A percentile compares a stretch with the other conserved stretches of the same genome.
Conservation (phyloP, 2,888 invertebrate species). For the Ypsolopha sequella region DNA sequence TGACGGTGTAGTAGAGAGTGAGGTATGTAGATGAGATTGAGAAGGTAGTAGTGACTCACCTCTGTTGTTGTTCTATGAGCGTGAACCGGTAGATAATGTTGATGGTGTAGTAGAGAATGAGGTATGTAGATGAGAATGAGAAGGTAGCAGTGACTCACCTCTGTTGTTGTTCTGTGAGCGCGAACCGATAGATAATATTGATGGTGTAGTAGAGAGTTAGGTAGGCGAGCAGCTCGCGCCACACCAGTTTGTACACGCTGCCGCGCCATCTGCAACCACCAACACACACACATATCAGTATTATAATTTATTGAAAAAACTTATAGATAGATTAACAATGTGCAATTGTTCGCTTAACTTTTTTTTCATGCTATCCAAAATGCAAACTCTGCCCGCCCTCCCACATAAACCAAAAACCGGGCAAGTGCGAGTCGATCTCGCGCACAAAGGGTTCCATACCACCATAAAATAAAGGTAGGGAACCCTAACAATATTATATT, state of each 20-base stretch:
- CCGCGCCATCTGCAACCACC: slow-evolving; percentile 87
- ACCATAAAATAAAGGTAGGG: too few species aligned
- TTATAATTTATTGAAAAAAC: too few species aligned
- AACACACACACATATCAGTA: background rate
- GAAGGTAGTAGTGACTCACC: slow-evolving; percentile 65
- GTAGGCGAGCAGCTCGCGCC: slow-evolving; percentile 92
- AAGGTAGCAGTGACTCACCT: slow-evolving; percentile 68
- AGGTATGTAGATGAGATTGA: slow-evolving; percentile 93
- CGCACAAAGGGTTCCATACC: too few species aligned
- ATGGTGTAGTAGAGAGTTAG: slow-evolving; percentile 88
- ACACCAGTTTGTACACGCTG: slow-evolving; percentile 95
- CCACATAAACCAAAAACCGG: too few species aligned
- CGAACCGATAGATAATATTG: slow-evolving; percentile 88
- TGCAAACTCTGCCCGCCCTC: too few species aligned
- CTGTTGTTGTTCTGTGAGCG: slow-evolving; percentile 82
- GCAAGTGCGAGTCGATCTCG: too few species aligned
- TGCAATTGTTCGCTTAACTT: too few species aligned
- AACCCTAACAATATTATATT: too few species aligned
- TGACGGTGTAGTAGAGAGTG: slow-evolving; percentile 87
- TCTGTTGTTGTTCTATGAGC: slow-evolving; percentile 82
- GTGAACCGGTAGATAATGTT: slow-evolving; percentile 89
- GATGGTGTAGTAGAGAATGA: slow-evolving; percentile 87
- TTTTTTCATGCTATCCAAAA: too few species aligned
- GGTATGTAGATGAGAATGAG: slow-evolving; percentile 89
- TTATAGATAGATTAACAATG: too few species aligned